phyloP scores from a whole-genome alignment of 2,888 invertebrate species.

The Athripsodes cinereus region DNA sequence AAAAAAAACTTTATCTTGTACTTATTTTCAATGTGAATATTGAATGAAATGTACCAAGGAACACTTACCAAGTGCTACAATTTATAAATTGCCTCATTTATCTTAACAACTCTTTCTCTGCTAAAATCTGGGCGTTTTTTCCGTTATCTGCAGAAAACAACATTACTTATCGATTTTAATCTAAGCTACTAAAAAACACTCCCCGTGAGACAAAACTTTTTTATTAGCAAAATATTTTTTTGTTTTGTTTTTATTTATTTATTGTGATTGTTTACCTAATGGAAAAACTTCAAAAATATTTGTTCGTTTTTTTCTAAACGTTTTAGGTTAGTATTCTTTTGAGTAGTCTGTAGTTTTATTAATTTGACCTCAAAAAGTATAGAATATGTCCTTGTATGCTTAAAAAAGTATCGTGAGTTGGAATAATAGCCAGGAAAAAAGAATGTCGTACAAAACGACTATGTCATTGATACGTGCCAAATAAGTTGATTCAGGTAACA shows the following conservation, averaged over 20 bases:
- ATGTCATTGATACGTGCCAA: too few species aligned
- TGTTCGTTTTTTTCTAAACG: background rate
- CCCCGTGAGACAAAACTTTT: background rate
- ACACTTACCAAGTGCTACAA: constrained; percentile 6
- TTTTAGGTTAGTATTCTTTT: too few species aligned
- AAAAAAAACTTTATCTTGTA: constrained; percentile 1
- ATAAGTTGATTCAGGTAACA: too few species aligned
- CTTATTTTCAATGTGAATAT: constrained; percentile 4
- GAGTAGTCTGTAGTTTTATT: too few species aligned
- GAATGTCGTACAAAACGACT: too few species aligned
- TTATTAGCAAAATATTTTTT: background rate
- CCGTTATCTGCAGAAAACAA: background rate
- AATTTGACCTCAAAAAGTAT: too few species aligned
- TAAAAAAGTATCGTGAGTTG: too few species aligned
- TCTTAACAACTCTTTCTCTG: constrained; percentile 3
- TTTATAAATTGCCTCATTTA: constrained; percentile 8
- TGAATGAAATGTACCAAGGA: constrained; percentile 2
- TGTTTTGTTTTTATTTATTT: background rate
- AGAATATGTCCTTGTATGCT: too few species aligned
- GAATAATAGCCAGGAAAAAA: too few species aligned
- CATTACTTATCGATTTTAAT: constrained; percentile 2
- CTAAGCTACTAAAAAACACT: background rate
- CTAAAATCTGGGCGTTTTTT: background rate
- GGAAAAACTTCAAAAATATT: background rate
- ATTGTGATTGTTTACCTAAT: background rate